phyloP scores from a whole-genome alignment of 2,113 vertebrate genomes.

The Excalfactoria chinensis region DNA sequence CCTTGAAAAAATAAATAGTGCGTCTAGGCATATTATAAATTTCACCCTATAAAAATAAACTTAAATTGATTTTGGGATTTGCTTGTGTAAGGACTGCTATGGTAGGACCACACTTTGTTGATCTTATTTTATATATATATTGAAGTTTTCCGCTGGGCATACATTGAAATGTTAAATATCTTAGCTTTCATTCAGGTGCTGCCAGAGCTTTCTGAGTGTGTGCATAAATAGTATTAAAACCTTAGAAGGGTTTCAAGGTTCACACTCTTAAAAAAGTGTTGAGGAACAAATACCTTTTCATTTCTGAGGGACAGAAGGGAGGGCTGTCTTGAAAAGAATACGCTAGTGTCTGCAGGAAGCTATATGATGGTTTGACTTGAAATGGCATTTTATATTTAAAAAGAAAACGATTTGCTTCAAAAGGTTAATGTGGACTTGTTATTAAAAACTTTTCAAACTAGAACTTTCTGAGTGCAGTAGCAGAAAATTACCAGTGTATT shows the following conservation, averaged over 20 bases:
- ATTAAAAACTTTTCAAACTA: background rate
- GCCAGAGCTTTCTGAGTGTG: background rate
- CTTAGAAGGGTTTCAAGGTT: constrained; percentile 1
- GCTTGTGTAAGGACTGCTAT: background rate
- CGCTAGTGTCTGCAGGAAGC: background rate
- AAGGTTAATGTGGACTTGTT: background rate
- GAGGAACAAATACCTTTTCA: background rate
- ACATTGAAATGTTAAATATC: constrained; percentile 14
- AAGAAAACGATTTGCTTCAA: background rate
- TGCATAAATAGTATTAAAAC: background rate
- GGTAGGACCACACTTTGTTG: background rate
- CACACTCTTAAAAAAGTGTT: background rate
- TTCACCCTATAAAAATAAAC: constrained; percentile 23
- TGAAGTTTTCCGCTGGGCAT: constrained; percentile 2
- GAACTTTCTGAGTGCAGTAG: background rate
- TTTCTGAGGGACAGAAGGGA: background rate
- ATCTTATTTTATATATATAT: constrained; percentile 8
- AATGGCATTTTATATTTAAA: background rate
- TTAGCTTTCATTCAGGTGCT: background rate
- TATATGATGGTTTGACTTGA: background rate
- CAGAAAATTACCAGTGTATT: background rate
- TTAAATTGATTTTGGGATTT: constrained; percentile 21
- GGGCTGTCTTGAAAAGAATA: background rate
- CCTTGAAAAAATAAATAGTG: constrained; percentile 29
- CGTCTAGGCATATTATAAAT: background rate